Base-by-base conservation (phyloP, 2,113 vertebrate species). In the Athene noctua region DNA sequence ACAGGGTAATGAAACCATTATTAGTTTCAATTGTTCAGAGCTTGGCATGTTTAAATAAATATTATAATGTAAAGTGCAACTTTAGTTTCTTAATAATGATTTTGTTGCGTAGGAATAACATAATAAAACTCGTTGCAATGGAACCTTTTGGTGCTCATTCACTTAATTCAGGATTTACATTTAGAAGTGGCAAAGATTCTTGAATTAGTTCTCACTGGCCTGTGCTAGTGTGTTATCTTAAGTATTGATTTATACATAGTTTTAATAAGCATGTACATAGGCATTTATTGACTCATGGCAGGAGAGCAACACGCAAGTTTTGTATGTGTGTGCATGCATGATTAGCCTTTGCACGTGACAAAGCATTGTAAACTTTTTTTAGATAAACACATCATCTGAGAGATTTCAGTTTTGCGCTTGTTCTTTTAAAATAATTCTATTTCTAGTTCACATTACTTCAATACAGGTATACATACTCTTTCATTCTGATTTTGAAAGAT, bases 311-410 rank as follows among this genome's bases (percentile, higher is more conserved):
- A 73, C 4, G 47, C 7, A 59, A 47, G 13, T 51, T 86, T 67
- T 78, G 11, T 29, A 15, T 29, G 10, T 20, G 36, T 0, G 0
- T 7, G 10, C 51, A n/a, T 8, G 17, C 47, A 51, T 16, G 6
- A 74, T 66, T n/a, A 67, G 54, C 32, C 32, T 79, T 34, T 20
- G 5, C 44, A 47, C 6, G 16, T 73, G 30, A 68, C 22, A 79
- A 82, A 83, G 30, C 22, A 54, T 1, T n/a, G 55, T 47, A 59
- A 58, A 58, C 22, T 36, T 42, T 17, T 62, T 67, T 51, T 34
- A 61, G 55, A 49, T 32, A 83, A 65, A 59, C 38, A 65, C 0
- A 1, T 32, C 26, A 79, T 38, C 14, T 57, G 15, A 91, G 40
- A 71, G 27, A 40, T 71, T 84, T 34, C 36, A 66, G 42, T 66